A percentile compares a stretch with the other conserved stretches of the same genome.
Evolutionary conservation across 2,888 invertebrate species (phyloP).

Genomic region (Sesia apiformis): DNA sequence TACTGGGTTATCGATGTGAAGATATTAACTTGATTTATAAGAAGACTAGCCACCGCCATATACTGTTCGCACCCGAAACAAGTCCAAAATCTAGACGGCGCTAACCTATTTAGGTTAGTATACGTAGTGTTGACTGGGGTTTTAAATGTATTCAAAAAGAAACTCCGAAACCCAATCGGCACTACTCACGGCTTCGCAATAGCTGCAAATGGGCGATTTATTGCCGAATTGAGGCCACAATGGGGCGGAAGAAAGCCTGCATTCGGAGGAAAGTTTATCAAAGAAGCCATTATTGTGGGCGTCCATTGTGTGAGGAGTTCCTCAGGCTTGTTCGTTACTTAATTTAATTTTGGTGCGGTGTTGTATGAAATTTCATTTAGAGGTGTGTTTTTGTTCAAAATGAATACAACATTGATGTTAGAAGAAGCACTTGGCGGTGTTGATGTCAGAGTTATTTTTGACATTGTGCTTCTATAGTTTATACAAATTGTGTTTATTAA

Average conservation of each 20-base stretch:
- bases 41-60: too few relatives aligned
- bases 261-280: constrained; percentile 21
- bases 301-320: constrained; percentile 4
- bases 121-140: too few relatives aligned
- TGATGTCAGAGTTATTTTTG: too few relatives aligned
- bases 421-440: too few relatives aligned
- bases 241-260: constrained; percentile 16
- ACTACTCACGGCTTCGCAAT: constrained; percentile 8
- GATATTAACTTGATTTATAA: too few relatives aligned
- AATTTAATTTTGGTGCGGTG: constrained; percentile 1
- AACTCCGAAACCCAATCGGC: constrained; percentile 20
- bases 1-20: too few relatives aligned
- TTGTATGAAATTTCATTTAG: not conserved
- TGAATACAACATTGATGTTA: too few relatives aligned
- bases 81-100: too few relatives aligned
- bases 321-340: constrained; percentile 19
- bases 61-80: too few relatives aligned
- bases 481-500: too few relatives aligned
- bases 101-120: too few relatives aligned
- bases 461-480: too few relatives aligned
- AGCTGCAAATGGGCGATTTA: constrained; percentile 24
- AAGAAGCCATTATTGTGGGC: constrained; percentile 19
- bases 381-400: not conserved
- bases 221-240: constrained; percentile 24
- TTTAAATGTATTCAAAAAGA: not conserved